Base-by-base conservation (phyloP, 2,888 invertebrate genomes). In the Pardosa pseudoannulata region DNA sequence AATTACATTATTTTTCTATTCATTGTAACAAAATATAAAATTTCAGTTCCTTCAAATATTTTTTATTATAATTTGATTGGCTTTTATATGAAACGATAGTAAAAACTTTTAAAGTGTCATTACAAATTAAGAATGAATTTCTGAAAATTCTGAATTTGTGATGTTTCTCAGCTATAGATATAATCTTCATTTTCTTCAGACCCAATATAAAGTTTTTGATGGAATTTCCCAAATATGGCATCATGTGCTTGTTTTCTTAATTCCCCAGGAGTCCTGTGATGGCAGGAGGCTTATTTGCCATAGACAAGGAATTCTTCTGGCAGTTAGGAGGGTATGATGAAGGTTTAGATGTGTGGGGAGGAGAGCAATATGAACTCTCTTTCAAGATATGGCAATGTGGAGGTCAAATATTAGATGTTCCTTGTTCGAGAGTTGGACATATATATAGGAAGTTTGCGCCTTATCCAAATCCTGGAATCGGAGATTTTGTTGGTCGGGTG, bases 361-460 rank as follows among this genome's bases (percentile, higher is more conserved):
- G 98, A 0, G 98, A 98, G 91, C 98, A 98, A 91, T 98, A 98
- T 90, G 98, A 98, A 91, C 93, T 98, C 19, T 98, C 98, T 88
- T 98, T 98, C 91, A 98, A 98, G 94, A 95, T 98, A 76, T 98
- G 98, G 98, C 97, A 97, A 92, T 98, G 98, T 91, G 97, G 97
- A 23, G 98, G 98, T 0, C 94, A 94, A 89, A 95, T 98, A 95
- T 93, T 95, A 88, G 98, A 98, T 92, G 96, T 96, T 19, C 97
- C 98, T 1, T 98, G 98, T 90, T 97, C 97, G 0, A 94, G 98
- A 89, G 96, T 98, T 16, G 98, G 97, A 0, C 98, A 98, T 91
- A 95, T 97, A 89, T 97, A 96, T 91, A 93, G 96, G 67, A 96
- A 96, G 91, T 96, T 94, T 91, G 95, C 95, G 9, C 96, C 96